These are phyloP conservation scores for Dipodomys ordii DNA, from an alignment of 2,113 vertebrate genomes.

Conservation along the genomic window DNA sequence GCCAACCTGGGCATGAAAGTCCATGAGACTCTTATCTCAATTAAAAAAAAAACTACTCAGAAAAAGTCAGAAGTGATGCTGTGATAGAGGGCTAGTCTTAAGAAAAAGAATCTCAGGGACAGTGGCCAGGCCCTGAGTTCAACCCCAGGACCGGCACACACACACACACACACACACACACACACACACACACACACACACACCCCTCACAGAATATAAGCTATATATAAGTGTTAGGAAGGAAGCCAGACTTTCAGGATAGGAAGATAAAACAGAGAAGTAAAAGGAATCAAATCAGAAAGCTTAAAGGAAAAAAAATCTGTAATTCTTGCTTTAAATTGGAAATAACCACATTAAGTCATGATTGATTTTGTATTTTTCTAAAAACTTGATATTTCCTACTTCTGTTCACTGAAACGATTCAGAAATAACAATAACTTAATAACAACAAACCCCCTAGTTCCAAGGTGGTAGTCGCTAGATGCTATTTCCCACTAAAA, in stretches of 20 bases:
- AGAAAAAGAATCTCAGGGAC: too few relatives aligned
- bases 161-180: too few relatives aligned
- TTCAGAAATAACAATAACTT: slow-evolving; percentile 49
- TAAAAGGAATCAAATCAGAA: slow-evolving; percentile 14
- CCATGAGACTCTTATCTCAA: too few relatives aligned
- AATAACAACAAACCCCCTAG: slow-evolving; percentile 24
- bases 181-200: too few relatives aligned
- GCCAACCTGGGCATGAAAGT: too few relatives aligned
- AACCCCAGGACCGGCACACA: too few relatives aligned
- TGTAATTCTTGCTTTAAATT: not conserved
- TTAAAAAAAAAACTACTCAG: too few relatives aligned
- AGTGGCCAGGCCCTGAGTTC: too few relatives aligned
- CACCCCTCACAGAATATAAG: too few relatives aligned
- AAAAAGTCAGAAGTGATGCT: too few relatives aligned
- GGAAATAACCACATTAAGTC: slow-evolving; percentile 36
- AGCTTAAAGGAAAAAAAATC: slow-evolving; percentile 40
- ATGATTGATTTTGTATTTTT: slow-evolving; percentile 52
- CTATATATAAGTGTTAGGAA: not conserved
- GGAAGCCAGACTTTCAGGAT: not conserved
- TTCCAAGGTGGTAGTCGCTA: not conserved
- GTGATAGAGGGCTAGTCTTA: too few relatives aligned
- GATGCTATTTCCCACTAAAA: slow-evolving; percentile 53
- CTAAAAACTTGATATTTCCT: slow-evolving; percentile 39
- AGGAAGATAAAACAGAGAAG: slow-evolving; percentile 21
- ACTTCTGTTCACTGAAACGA: slow-evolving; percentile 20